Evolutionary conservation across 2,797 vertebrate genomes (phyloP).

Genomic region (Falco naumanni): DNA sequence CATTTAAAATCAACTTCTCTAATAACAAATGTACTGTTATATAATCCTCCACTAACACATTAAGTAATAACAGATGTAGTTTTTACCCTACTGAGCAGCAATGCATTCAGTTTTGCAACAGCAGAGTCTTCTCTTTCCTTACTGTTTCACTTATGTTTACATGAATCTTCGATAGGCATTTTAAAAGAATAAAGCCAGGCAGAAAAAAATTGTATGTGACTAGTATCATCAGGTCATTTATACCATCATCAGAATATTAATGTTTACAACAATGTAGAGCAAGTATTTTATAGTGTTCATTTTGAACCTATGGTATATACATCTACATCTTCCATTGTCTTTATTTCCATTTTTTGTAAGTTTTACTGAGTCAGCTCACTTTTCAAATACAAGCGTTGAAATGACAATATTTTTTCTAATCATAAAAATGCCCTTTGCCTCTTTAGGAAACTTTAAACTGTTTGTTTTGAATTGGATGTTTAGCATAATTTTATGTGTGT

Average conservation of each 20-base stretch:
- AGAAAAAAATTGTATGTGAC: not conserved
- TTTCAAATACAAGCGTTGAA: not conserved
- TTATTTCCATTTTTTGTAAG: not conserved
- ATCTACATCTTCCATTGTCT: not conserved
- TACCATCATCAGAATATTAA: not conserved
- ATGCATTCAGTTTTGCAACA: not conserved
- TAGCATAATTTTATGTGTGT: not conserved
- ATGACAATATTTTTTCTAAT: not conserved
- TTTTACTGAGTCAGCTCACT: not conserved
- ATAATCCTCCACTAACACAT: conserved; percentile 24
- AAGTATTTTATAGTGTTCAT: not conserved
- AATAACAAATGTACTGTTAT: conserved; percentile 45
- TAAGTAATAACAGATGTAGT: conserved; percentile 31
- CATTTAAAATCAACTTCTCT: conserved; percentile 36
- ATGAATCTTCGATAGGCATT: not conserved
- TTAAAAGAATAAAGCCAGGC: not conserved
- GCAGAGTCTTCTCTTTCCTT: not conserved
- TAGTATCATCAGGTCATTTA: not conserved
- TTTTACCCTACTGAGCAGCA: conserved; percentile 28
- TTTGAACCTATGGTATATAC: not conserved
- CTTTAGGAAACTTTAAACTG: not conserved
- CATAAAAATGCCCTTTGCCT: not conserved
- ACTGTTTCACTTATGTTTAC: not conserved
- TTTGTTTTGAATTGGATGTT: not conserved
- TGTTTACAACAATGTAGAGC: not conserved